A percentile compares a stretch with the other conserved stretches of the same genome.
These are phyloP conservation scores for Aleadryas rufinucha DNA, from an alignment of 2,113 vertebrate species.

Conservation along the genomic window DNA sequence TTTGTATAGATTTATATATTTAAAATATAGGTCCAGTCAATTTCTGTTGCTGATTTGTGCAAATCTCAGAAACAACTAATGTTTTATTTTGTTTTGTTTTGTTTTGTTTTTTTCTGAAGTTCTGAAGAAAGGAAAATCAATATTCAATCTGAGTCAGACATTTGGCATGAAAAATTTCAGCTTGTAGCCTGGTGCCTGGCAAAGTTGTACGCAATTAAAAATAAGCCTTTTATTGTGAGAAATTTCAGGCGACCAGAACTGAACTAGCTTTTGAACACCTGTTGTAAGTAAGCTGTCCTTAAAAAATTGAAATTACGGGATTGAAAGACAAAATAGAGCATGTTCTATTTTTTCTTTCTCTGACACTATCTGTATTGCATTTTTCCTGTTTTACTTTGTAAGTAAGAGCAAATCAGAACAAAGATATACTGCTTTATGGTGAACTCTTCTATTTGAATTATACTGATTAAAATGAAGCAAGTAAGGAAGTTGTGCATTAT, in stretches of 20 bases:
- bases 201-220: not conserved
- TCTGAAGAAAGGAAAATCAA: constrained; percentile 17
- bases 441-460: not conserved
- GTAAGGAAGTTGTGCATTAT: not conserved
- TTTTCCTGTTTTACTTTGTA: not conserved
- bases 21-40: not conserved
- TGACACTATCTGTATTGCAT: not conserved
- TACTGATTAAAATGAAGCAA: not conserved
- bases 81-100: not conserved
- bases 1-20: not conserved
- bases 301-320: not conserved
- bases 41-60: not conserved
- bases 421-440: not conserved
- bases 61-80: not conserved
- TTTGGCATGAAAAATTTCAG: constrained; percentile 3
- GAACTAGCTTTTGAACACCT: not conserved
- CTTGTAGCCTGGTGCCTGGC: not conserved
- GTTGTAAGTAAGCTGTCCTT: not conserved
- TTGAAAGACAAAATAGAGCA: not conserved
- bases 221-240: not conserved
- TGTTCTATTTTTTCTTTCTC: not conserved
- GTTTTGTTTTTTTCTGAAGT: not conserved
- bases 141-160: constrained; percentile 32
- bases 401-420: not conserved
- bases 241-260: not conserved